Evolutionary conservation across 1,140 invertebrate genomes (phyloP).

Genomic region (Panulirus ornatus): DNA sequence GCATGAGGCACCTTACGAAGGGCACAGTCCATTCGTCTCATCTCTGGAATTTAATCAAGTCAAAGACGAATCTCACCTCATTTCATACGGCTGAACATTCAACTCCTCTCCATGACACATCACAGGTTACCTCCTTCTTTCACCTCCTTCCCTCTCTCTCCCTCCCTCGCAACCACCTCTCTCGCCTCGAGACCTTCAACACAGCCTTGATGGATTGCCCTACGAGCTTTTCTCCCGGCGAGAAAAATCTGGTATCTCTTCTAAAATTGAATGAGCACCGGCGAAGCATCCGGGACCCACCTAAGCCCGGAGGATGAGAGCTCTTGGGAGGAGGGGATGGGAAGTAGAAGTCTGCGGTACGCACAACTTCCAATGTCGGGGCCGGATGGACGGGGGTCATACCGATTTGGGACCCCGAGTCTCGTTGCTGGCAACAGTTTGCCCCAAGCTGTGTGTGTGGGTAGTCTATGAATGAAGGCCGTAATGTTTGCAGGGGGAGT

Average conservation of each 20-base stretch:
- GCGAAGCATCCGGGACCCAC: neutral
- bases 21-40: no score
- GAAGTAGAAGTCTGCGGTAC: neutral
- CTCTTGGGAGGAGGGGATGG: neutral
- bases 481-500: no score
- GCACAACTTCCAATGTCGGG: neutral
- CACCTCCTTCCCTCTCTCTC: neutral
- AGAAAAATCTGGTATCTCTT: neutral
- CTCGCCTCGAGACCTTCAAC: neutral
- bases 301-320: conserved; percentile 13
- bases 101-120: no score
- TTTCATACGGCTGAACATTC: no score
- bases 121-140: no score
- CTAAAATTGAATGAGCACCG: conserved; percentile 22
- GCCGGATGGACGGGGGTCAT: neutral
- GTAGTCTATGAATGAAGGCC: neutral
- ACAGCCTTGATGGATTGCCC: neutral
- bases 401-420: neutral
- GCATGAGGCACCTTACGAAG: no score
- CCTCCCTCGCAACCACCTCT: no score
- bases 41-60: no score
- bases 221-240: neutral
- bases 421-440: neutral
- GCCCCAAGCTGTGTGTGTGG: neutral
- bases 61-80: no score